Percentiles rank a stretch among this genome's conserved stretches.
Conservation (phyloP, 2,797 vertebrate genomes). For the Anomalospiza imberbis region DNA sequence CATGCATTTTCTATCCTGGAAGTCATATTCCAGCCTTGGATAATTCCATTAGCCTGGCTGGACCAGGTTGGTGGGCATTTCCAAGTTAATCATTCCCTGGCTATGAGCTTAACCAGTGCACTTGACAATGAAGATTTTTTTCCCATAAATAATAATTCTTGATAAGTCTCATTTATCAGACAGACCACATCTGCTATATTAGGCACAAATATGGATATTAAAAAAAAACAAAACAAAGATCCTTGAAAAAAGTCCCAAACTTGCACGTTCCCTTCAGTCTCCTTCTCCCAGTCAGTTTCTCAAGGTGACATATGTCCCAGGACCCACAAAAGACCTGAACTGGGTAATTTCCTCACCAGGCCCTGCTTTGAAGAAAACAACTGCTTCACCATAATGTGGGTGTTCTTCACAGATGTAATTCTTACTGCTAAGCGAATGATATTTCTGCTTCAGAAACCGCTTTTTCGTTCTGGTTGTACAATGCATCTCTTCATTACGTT, state of each 20-base stretch:
- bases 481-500: background rate
- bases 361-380: background rate
- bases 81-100: background rate
- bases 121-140: background rate
- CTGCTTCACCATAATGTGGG: background rate
- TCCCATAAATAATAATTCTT: background rate
- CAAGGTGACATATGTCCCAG: background rate
- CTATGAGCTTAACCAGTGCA: background rate
- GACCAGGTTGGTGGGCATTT: background rate
- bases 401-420: background rate
- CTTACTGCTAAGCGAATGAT: background rate
- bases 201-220: background rate
- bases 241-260: background rate
- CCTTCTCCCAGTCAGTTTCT: background rate
- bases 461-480: background rate
- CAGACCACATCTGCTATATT: background rate
- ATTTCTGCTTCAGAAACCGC: background rate
- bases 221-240: background rate
- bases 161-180: background rate
- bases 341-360: background rate
- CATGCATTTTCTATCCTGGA: fast-evolving
- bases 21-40: background rate
- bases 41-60: background rate
- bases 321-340: background rate
- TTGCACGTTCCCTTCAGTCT: background rate